A percentile compares a stretch with the other conserved stretches of the same genome.
These are phyloP conservation scores for Netelia virgata DNA, from an alignment of 2,888 invertebrate species.

Conservation along the genomic window DNA sequence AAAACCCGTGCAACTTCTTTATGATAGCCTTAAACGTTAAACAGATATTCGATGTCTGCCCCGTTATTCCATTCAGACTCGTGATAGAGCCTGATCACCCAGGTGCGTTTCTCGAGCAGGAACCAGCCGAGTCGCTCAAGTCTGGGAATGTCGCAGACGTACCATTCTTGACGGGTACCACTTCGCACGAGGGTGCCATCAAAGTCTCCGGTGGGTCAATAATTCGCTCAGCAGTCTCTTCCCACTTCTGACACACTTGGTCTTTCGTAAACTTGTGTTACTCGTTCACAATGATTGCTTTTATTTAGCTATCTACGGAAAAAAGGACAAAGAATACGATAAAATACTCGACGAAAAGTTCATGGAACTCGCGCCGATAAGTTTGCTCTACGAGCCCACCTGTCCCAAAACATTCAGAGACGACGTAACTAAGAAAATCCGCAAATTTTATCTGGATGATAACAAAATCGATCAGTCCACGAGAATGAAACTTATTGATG, in stretches of 20 bases:
- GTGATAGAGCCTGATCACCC: slow-evolving; percentile 89
- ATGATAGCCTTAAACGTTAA: background rate
- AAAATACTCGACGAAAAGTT: slow-evolving; percentile 87
- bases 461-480: slow-evolving; percentile 84
- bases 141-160: slow-evolving; percentile 86
- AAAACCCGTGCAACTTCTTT: background rate
- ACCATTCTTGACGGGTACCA: slow-evolving; percentile 91
- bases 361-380: slow-evolving; percentile 87
- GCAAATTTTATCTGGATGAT: slow-evolving; percentile 87
- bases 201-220: slow-evolving; percentile 87
- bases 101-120: slow-evolving; percentile 89
- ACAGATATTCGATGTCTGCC: slow-evolving; percentile 91
- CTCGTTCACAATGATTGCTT: background rate
- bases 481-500: slow-evolving; percentile 87
- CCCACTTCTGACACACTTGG: background rate
- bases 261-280: background rate
- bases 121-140: slow-evolving; percentile 86
- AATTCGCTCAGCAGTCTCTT: background rate
- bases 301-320: slow-evolving; percentile 76
- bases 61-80: slow-evolving; percentile 93
- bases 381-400: slow-evolving; percentile 88
- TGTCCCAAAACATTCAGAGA: slow-evolving; percentile 80
- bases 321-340: slow-evolving; percentile 85
- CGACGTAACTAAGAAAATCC: slow-evolving; percentile 86
- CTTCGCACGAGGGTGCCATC: slow-evolving; percentile 91